Conservation (phyloP, 2,113 vertebrate genomes). For the Rafetus swinhoei region DNA sequence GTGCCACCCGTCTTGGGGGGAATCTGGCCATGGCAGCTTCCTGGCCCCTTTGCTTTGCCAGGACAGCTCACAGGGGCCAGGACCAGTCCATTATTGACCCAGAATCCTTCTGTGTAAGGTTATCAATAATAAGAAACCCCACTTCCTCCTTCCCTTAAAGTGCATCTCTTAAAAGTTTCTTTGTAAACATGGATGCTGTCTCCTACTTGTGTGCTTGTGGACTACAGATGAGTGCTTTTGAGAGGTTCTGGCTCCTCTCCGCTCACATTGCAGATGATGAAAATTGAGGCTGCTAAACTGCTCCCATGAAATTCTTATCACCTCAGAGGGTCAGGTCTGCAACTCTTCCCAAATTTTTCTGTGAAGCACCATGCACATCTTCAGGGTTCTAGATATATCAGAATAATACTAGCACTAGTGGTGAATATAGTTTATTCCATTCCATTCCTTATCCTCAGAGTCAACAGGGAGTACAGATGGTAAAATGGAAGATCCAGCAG, state of each 20-base stretch:
- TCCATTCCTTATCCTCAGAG: neutral
- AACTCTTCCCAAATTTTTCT: neutral
- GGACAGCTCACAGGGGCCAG: neutral
- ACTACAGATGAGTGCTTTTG: neutral
- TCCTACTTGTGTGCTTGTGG: neutral
- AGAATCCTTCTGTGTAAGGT: neutral
- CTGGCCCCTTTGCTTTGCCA: neutral
- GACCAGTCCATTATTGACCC: neutral
- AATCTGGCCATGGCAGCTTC: neutral
- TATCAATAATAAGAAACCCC: no score
- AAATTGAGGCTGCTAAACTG: neutral
- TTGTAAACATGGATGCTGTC: neutral
- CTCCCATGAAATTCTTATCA: neutral
- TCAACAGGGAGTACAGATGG: no score
- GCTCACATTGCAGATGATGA: neutral
- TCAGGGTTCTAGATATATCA: neutral
- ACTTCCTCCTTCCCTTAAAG: neutral
- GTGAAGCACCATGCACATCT: neutral
- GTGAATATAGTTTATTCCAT: neutral
- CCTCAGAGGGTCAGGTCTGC: neutral
- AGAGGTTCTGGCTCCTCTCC: neutral
- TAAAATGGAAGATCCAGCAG: no score
- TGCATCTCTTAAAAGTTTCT: neutral
- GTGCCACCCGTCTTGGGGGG: neutral
- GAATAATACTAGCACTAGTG: neutral